Base-by-base conservation (phyloP, 2,113 vertebrate species). In the Strix uralensis region DNA sequence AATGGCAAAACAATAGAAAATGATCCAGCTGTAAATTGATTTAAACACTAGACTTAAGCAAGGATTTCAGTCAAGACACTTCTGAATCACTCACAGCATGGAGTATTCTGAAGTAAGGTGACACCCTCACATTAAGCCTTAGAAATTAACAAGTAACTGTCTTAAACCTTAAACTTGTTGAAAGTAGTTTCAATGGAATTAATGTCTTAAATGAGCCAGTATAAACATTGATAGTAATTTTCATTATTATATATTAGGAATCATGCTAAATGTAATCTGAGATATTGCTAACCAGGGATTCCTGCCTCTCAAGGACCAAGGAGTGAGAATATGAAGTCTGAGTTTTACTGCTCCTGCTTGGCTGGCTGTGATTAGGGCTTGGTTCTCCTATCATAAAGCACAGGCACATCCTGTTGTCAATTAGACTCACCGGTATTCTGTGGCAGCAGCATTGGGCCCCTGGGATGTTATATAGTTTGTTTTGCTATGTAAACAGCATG, bases 401-500 rank as follows among this genome's bases (percentile, higher is more conserved):
- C 81, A 94, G 86, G 66, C 91, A 94, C 78, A 92, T 97, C 92
- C 94, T 94, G 81, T 69, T 95, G 95, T 89, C 95, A 92, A 79
- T 86, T 89, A 91, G 86, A 82, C 92, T 94, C 92, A 91, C 86
- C 71, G 54, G 84, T 85, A 54, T 82, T 92, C 83, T 13, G 2
- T 38, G 62, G 81, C 74, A 87, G 78, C 77, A 85, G 91, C 86
- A 92, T 7, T 95, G 92, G 84, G 91, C 84, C 91, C 92, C 78
- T 81, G 96, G 92, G 96, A 96, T 73, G 70, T n/a, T 87, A 51
- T 57, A 94, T 21, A 75, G 86, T 95, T 95, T 97, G 92, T 86
- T 95, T 94, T 95, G 91, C 86, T 94, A 26, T 80, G 95, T 96
- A 97, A 96, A 97, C 96, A 97, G 62, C 87, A 73, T 82, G 89